Percentiles rank a stretch among this genome's conserved stretches.
These are phyloP conservation scores for Heliothis peltigera DNA, from an alignment of 2,888 invertebrate species.

Conservation along the genomic window DNA sequence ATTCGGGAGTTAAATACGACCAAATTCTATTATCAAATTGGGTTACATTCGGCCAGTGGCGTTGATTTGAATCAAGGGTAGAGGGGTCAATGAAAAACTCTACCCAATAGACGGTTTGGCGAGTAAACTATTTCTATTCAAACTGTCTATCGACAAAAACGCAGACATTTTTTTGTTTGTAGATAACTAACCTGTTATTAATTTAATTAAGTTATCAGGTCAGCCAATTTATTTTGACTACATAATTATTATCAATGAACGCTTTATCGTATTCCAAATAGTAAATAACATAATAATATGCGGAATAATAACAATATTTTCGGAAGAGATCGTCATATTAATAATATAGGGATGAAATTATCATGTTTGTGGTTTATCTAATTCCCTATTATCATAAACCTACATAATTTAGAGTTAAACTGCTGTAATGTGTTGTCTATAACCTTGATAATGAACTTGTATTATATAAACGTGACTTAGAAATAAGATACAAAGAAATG, in stretches of 20 bases:
- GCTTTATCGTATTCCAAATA: conserved; percentile 13
- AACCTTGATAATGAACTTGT: conserved; percentile 29
- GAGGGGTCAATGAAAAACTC: conserved; percentile 21
- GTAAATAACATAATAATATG: conserved; percentile 7
- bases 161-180: conserved; percentile 2
- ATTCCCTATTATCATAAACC: no score
- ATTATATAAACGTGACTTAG: conserved; percentile 3
- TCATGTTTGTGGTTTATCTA: no score
- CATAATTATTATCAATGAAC: conserved; percentile 16
- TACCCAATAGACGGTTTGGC: conserved; percentile 17
- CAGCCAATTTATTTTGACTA: conserved; percentile 12
- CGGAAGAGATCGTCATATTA: no score
- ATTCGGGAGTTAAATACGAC: conserved; percentile 58
- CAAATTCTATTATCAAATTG: conserved; percentile 62
- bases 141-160: conserved; percentile 7
- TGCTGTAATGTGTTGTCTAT: conserved; percentile 1
- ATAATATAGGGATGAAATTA: no score
- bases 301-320: not conserved
- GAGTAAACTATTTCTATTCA: conserved; percentile 5
- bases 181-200: not conserved
- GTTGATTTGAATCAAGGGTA: conserved; percentile 54
- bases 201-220: conserved; percentile 12
- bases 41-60: conserved; percentile 47
- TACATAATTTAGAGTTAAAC: not conserved
- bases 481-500: not conserved